Conservation (phyloP, 2,888 invertebrate species). For the Itoplectis maculator region DNA sequence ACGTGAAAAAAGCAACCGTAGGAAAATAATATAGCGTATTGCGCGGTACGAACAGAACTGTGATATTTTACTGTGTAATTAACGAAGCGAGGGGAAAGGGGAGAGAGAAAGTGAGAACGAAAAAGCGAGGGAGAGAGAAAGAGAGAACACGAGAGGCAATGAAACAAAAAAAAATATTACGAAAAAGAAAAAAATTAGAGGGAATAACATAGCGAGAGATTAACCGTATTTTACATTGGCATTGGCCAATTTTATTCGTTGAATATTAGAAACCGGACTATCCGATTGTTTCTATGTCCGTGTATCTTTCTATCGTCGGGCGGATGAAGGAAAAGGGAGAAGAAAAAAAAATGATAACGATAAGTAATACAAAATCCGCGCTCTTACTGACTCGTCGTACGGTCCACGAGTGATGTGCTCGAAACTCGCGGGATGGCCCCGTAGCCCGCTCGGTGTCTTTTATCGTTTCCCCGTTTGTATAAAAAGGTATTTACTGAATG, state of each 20-base stretch:
- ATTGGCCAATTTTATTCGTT: conserved; percentile 62
- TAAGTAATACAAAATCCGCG: conserved; percentile 33
- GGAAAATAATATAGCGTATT: conserved; percentile 74
- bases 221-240: conserved; percentile 81
- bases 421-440: conserved; percentile 58
- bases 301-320: conserved; percentile 77
- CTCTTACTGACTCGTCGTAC: conserved; percentile 30
- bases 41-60: conserved; percentile 85
- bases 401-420: conserved; percentile 70
- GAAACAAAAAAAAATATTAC: conserved; percentile 73
- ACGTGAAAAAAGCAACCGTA: conserved; percentile 54
- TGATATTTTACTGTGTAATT: conserved; percentile 84
- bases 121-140: conserved; percentile 46
- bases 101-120: conserved; percentile 31
- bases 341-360: conserved; percentile 50
- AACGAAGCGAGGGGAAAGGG: conserved; percentile 71
- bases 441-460: conserved; percentile 73
- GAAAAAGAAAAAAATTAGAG: conserved; percentile 70
- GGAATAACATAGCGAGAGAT: conserved; percentile 76
- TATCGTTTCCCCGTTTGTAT: conserved; percentile 82
- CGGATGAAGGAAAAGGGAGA: conserved; percentile 62
- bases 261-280: conserved; percentile 35
- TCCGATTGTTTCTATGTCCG: conserved; percentile 21
- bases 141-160: conserved; percentile 63
- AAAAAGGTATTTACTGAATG: conserved; percentile 77